Percentiles rank a stretch among this genome's conserved stretches.
Evolutionary conservation across 2,797 vertebrate species (phyloP).

Genomic region (Sciurus vulgaris): DNA sequence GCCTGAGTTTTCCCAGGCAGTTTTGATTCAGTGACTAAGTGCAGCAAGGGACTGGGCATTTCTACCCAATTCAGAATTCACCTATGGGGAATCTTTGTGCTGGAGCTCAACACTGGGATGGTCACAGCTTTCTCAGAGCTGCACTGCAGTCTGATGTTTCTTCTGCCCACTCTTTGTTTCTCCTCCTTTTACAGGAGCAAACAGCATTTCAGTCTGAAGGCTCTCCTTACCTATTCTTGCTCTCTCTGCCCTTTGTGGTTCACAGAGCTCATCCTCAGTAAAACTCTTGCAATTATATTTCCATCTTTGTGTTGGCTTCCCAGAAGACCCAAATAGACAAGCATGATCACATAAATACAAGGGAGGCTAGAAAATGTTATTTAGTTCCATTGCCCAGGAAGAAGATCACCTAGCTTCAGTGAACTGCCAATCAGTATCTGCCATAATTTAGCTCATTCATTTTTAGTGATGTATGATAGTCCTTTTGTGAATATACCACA

Average conservation of each 20-base stretch:
- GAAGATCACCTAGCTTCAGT: neutral
- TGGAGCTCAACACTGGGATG: neutral
- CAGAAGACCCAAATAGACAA: constrained; percentile 3
- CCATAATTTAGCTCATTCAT: neutral
- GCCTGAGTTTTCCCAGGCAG: neutral
- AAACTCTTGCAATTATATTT: neutral
- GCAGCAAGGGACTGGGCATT: neutral
- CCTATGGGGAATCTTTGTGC: neutral
- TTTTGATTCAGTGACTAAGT: neutral
- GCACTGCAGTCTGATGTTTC: neutral
- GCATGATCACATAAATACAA: neutral
- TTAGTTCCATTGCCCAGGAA: neutral
- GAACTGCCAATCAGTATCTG: neutral
- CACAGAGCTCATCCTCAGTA: neutral
- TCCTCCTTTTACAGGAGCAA: neutral
- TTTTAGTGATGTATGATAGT: constrained; percentile 2
- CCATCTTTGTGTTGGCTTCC: neutral
- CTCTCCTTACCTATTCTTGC: neutral
- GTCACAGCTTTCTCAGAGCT: constrained; percentile 2
- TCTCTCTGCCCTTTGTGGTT: neutral
- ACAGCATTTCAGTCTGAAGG: neutral
- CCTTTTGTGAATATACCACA: constrained; percentile 25
- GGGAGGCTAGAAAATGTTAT: neutral
- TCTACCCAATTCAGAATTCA: neutral
- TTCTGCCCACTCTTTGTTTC: neutral